Evolutionary conservation across 2,113 vertebrate genomes (phyloP).

Genomic region (Alethe diademata): DNA sequence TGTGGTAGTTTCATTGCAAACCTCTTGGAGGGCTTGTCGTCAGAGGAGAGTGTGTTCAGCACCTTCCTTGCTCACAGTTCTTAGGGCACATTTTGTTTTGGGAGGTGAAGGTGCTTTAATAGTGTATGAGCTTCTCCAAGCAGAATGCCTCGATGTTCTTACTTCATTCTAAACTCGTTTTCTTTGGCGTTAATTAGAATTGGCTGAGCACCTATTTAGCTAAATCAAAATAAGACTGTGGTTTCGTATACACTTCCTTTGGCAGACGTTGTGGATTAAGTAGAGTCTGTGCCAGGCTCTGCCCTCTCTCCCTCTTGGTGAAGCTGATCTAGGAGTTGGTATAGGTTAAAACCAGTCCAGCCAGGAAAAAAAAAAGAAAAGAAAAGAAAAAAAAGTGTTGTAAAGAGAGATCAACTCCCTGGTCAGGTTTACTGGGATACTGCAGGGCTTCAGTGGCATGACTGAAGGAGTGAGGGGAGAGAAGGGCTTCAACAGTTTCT

Average conservation of each 20-base stretch:
- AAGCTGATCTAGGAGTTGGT: not conserved
- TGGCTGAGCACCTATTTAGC: constrained; percentile 22
- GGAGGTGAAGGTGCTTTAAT: not conserved
- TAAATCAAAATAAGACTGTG: constrained; percentile 42
- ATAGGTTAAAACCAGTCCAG: not conserved
- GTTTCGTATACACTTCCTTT: constrained; percentile 3
- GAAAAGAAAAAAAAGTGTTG: not conserved
- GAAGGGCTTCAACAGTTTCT: not conserved
- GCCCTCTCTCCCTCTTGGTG: constrained; percentile 4
- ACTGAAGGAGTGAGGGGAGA: not conserved
- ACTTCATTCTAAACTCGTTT: constrained; percentile 4
- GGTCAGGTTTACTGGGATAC: not conserved
- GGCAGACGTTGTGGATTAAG: constrained; percentile 10
- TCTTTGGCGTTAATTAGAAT: constrained; percentile 35
- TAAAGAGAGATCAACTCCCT: not conserved
- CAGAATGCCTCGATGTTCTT: not conserved
- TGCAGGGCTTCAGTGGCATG: not conserved
- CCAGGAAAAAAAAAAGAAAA: not conserved
- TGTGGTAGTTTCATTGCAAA: accelerated
- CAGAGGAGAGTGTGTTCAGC: accelerated
- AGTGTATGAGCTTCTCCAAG: accelerated
- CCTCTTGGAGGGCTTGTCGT: accelerated
- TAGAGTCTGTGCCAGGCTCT: constrained; percentile 37
- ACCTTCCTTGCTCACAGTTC: not conserved
- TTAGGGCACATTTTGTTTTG: not conserved